Conservation (phyloP, 2,888 invertebrate genomes). For the Eristalinus aeneus region DNA sequence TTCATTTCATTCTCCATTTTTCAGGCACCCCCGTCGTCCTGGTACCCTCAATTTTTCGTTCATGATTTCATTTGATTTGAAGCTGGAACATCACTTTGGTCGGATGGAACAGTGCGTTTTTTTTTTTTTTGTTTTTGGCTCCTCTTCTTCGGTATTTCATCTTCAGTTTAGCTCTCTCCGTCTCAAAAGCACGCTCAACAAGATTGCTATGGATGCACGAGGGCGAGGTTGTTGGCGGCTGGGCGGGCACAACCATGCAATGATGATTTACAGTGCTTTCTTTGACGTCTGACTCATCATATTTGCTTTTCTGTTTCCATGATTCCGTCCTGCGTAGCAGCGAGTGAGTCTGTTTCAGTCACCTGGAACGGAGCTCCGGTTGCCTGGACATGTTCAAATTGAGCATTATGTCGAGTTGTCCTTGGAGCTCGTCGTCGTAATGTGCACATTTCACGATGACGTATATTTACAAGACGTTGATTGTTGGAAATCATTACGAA, state of each 20-base stretch:
- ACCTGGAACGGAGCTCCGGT: constrained; percentile 33
- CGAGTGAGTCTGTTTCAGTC: constrained; percentile 35
- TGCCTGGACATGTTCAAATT: constrained; percentile 50
- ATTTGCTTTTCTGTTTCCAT: constrained; percentile 38
- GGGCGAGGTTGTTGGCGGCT: background rate
- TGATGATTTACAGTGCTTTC: constrained; percentile 44
- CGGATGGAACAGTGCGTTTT: background rate
- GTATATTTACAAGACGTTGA: constrained; percentile 60
- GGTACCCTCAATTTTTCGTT: background rate
- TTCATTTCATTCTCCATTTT: constrained; percentile 46
- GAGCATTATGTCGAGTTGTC: constrained; percentile 43
- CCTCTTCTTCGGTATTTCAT: background rate
- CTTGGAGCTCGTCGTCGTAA: constrained; percentile 18
- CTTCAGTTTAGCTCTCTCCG: background rate
- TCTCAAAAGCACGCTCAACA: background rate
- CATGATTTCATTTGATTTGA: constrained; percentile 34
- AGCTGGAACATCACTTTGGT: constrained; percentile 21
- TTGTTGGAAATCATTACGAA: constrained; percentile 52
- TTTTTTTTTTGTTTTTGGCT: no score
- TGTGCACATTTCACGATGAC: constrained; percentile 49
- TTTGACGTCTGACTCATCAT: constrained; percentile 56
- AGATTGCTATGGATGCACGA: background rate
- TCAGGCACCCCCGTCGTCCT: constrained; percentile 1
- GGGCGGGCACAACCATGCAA: background rate
- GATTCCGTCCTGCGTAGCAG: constrained; percentile 4